phyloP scores from a whole-genome alignment of 2,113 vertebrate species.

The Potamarius usumacintae region DNA sequence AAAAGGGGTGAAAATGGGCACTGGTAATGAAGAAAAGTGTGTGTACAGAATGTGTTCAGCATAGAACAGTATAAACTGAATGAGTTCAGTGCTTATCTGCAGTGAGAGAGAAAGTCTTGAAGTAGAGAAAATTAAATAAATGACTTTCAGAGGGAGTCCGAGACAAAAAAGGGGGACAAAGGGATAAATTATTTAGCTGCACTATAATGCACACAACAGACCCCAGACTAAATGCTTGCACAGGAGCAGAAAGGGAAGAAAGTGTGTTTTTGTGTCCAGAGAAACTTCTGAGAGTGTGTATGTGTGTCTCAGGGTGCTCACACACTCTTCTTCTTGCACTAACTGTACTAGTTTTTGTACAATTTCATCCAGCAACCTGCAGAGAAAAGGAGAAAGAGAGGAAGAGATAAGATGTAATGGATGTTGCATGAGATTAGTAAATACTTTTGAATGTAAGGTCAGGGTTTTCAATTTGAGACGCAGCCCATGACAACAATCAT shows the following conservation, averaged over 20 bases:
- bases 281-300: constrained; percentile 30
- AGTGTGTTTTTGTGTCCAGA: constrained; percentile 24
- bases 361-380: constrained; percentile 85
- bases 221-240: constrained; percentile 18
- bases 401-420: background rate
- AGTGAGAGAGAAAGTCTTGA: constrained; percentile 7
- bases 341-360: constrained; percentile 87
- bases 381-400: constrained; percentile 43
- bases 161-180: constrained; percentile 6
- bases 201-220: constrained; percentile 48
- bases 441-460: background rate
- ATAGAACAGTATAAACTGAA: background rate
- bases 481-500: background rate
- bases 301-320: constrained; percentile 69
- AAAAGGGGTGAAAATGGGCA: background rate
- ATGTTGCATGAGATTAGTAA: background rate
- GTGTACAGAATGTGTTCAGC: background rate
- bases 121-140: background rate
- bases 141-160: constrained; percentile 10
- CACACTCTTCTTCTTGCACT: constrained; percentile 91
- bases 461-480: background rate
- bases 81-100: background rate
- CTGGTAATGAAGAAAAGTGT: background rate
- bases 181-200: constrained; percentile 54
- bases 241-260: background rate